Conservation (phyloP, 2,797 vertebrate species). For the Gambelia wislizenii region DNA sequence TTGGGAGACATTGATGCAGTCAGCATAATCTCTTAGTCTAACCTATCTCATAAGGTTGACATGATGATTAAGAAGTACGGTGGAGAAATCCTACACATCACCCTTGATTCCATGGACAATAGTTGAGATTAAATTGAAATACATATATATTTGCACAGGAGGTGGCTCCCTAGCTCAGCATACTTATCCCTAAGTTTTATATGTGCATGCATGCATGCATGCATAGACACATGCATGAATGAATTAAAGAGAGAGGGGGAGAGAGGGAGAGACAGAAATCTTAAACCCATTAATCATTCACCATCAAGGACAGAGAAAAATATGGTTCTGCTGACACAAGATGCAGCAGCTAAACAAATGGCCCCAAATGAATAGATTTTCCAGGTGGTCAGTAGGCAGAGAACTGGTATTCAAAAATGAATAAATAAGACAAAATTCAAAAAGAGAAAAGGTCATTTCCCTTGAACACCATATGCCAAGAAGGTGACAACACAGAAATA, state of each 20-base stretch:
- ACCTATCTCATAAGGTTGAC: background rate
- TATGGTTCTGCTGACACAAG: background rate
- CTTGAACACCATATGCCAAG: conserved; percentile 15
- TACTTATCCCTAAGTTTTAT: background rate
- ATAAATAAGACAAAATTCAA: background rate
- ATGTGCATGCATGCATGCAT: background rate
- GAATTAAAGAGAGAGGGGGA: background rate
- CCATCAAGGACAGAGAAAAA: background rate
- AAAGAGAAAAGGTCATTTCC: conserved; percentile 1
- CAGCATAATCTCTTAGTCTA: background rate
- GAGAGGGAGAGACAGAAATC: background rate
- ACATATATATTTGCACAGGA: too few species aligned
- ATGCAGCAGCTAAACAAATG: background rate
- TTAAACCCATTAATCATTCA: background rate
- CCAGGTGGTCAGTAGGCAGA: background rate
- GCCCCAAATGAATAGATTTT: conserved; percentile 9
- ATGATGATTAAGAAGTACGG: background rate
- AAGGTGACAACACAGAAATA: background rate
- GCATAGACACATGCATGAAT: too few species aligned
- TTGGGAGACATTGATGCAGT: background rate
- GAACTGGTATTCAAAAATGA: background rate
- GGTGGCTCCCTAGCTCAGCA: background rate
- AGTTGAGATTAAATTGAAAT: background rate
- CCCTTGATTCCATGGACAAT: background rate
- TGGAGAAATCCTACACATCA: background rate